A percentile compares a stretch with the other conserved stretches of the same genome.
Conservation (phyloP, 2,113 vertebrate species). For the Hydrolagus affinis region DNA sequence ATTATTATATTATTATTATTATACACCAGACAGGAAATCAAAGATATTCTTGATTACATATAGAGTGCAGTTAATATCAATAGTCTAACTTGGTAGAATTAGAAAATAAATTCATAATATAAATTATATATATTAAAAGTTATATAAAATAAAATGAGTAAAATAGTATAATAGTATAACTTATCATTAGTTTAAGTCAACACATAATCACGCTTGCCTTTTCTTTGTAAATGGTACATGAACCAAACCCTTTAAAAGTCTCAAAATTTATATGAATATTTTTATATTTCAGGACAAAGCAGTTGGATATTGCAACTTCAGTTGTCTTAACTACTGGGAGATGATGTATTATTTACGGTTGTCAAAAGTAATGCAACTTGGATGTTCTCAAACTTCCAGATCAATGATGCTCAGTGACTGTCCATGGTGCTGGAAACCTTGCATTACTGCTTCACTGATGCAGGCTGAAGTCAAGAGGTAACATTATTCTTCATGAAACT, state of each 20-base stretch:
- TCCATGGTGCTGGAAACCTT: neutral
- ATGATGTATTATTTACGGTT: neutral
- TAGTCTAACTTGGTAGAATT: no score
- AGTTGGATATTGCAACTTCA: neutral
- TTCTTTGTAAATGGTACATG: neutral
- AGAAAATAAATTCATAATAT: no score
- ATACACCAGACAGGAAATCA: no score
- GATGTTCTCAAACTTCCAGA: neutral
- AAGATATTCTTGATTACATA: no score
- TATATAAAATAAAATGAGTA: no score
- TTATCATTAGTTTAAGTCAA: neutral
- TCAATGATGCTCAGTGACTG: neutral
- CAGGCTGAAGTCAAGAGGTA: neutral
- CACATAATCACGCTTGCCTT: neutral
- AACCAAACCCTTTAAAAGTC: neutral
- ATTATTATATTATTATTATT: no score
- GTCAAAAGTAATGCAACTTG: neutral
- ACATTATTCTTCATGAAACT: neutral
- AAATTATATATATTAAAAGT: no score
- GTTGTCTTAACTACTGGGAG: neutral
- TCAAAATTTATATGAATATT: neutral
- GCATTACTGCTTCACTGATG: neutral
- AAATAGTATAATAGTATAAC: no score
- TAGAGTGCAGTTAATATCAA: no score
- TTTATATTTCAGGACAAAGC: neutral